Conservation (phyloP, 30 jellyfish, hydroid and myxozoan species). For the Hydractinia symbiolongicarpus region DNA sequence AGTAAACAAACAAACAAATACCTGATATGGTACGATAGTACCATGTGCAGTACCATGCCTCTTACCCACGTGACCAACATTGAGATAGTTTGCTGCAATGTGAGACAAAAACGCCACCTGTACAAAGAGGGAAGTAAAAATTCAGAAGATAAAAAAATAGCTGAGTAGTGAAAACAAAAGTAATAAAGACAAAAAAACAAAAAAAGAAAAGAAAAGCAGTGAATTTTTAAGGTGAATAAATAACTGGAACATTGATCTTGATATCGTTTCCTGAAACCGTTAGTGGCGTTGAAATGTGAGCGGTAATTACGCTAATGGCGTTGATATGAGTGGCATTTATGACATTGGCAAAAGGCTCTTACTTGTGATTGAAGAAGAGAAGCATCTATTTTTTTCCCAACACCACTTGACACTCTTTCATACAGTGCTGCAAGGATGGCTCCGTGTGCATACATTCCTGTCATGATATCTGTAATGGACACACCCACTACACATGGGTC, state of each 20-base stretch:
- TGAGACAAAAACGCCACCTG: constrained; percentile 83
- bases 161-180: background rate
- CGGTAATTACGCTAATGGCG: too few species aligned
- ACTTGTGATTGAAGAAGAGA: constrained; percentile 6
- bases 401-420: constrained; percentile 42
- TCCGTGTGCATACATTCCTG: constrained; percentile 97
- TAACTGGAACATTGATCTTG: too few species aligned
- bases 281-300: too few species aligned
- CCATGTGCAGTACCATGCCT: constrained; percentile 87
- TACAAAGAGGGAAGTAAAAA: background rate
- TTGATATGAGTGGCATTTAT: too few species aligned
- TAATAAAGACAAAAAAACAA: background rate
- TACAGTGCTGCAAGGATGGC: constrained; percentile 88
- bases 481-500: constrained; percentile 96
- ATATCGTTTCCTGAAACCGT: too few species aligned
- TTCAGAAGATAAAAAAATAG: background rate
- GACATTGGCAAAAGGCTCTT: background rate
- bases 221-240: too few species aligned
- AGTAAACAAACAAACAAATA: background rate
- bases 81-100: constrained; percentile 78
- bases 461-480: constrained; percentile 88
- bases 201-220: too few species aligned
- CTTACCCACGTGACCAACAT: constrained; percentile 63
- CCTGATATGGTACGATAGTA: constrained; percentile 87
- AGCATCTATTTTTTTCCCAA: constrained; percentile 2